Evolutionary conservation across 2,113 vertebrate genomes (phyloP), one percentile per base, ranked within the genome.

Genomic region (Balaenoptera acutorostrata): DNA sequence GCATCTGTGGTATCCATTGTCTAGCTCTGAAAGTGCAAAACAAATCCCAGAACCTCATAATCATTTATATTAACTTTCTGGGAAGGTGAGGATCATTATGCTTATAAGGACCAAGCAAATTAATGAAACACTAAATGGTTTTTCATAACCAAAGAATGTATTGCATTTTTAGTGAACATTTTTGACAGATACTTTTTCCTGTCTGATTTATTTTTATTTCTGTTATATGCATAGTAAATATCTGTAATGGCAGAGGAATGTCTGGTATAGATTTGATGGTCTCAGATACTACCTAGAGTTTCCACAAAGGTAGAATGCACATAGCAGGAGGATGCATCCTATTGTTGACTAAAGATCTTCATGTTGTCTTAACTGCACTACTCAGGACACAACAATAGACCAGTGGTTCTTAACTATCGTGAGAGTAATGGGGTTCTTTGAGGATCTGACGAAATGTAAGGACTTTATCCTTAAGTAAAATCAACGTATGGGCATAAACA

Each of bases 31-130:
- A 64, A 77, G n/a, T 93, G 23, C 39, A 94, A 94, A 96, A 57
- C 33, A 95, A 95, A 71, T 91, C 61, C 14, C 29, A 91, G 52
- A 82, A 72, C 82, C 59, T 88, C n/a, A 88, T 55, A 64, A 69
- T 81, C 18, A 61, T 68, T 94, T 85, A 63, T 12, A 66, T 93
- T 89, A 92, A 72, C 11, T 72, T 96, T 96, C 23, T 95, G 17
- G 63, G 55, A 89, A 88, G 33, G 72, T 83, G 68, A 93, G 36
- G 41, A 52, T 91, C 46, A 68, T 59, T 57, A 41, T 68, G 25
- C 85, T 25, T 90, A 36, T 88, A 96, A 66, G 49, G 20, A 81
- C 29, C 23, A 91, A 88, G 27, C 5, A 72, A 90, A 81, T 86
- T n/a, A 94, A 44, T 80, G 49, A 88, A 94, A 78, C 7, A 66